These are phyloP conservation scores for Ypsolopha sequella DNA, from an alignment of 2,888 invertebrate species.

Conservation along the genomic window DNA sequence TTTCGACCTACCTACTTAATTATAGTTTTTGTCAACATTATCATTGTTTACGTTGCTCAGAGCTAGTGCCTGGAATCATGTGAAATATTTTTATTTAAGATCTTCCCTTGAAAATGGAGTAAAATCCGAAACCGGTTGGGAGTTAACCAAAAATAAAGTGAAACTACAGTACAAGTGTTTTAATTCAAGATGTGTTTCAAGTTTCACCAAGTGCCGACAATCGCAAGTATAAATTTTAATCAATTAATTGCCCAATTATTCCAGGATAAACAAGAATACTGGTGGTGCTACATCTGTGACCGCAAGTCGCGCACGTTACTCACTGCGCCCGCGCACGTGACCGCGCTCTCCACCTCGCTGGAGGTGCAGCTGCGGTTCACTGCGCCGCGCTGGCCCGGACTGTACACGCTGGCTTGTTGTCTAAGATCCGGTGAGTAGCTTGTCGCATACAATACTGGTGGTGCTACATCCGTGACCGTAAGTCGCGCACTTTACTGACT, in stretches of 20 bases:
- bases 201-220: too few species aligned
- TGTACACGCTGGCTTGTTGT: conserved; percentile 93
- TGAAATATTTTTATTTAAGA: too few species aligned
- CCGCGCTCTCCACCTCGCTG: conserved; percentile 89
- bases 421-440: conserved; percentile 78
- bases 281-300: conserved; percentile 99
- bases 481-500: conserved; percentile 90
- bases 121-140: too few species aligned
- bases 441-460: conserved; percentile 87
- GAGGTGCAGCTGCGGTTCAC: conserved; percentile 96
- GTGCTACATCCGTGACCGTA: conserved; percentile 97
- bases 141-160: too few species aligned
- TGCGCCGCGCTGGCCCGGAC: conserved; percentile 93
- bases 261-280: conserved; percentile 90
- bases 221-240: too few species aligned
- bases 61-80: too few species aligned
- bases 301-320: conserved; percentile 91
- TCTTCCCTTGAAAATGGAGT: too few species aligned
- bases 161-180: too few species aligned
- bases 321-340: conserved; percentile 94
- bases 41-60: too few species aligned
- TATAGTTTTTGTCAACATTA: too few species aligned
- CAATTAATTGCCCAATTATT: neutral
- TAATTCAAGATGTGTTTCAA: too few species aligned
- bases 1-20: too few species aligned